Conservation (phyloP, 1,140 invertebrate genomes). For the Elysia chlorotica region DNA sequence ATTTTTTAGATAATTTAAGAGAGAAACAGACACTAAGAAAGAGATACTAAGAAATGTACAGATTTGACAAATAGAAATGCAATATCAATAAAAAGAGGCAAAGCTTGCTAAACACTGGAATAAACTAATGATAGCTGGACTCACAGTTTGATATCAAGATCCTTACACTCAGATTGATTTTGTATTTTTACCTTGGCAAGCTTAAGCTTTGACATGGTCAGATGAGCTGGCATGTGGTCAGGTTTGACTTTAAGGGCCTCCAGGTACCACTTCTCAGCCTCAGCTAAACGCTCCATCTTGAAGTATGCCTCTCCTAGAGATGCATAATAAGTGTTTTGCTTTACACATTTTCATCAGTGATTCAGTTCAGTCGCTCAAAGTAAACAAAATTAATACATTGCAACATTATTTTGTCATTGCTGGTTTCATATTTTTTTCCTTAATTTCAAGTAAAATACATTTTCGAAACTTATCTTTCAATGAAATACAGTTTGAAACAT, state of each 20-base stretch:
- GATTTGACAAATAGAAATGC: neutral
- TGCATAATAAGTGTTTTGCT: no score
- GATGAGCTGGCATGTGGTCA: conserved; percentile 85
- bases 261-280: conserved; percentile 83
- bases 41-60: neutral
- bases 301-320: conserved; percentile 77
- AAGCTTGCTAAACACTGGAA: neutral
- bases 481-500: no score
- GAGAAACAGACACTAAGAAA: neutral
- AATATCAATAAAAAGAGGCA: neutral
- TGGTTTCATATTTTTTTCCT: no score
- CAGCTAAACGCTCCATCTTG: conserved; percentile 76
- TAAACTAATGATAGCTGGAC: neutral
- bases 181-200: conserved; percentile 75
- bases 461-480: no score
- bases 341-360: no score
- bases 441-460: no score
- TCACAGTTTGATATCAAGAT: neutral
- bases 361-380: no score
- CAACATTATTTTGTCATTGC: no score
- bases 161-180: neutral
- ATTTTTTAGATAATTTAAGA: neutral
- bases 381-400: no score
- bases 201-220: conserved; percentile 88
- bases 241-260: conserved; percentile 81